Base-by-base conservation (phyloP, 1,140 invertebrate genomes). In the Caenorhabditis inopinata region DNA sequence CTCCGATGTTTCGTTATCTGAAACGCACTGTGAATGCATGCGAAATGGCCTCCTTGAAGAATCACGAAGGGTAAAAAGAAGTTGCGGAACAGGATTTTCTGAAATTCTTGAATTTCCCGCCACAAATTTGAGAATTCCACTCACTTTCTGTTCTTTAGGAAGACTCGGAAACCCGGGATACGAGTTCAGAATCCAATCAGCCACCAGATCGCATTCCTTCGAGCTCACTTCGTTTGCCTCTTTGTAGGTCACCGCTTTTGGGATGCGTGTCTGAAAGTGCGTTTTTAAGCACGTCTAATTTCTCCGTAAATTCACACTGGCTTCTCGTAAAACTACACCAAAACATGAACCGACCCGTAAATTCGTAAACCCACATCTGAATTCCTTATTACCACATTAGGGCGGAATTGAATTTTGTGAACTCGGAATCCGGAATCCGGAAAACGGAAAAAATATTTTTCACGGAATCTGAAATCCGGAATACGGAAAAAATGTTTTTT, bases 31-130 rank as follows among this genome's bases (percentile, higher is more conserved):
- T 79, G 32, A 9, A 35, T 23, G 11, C 25, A 23, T 2, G 51
- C 62, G 18, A 74, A 79, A 46, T 79, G 58, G 1, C 78, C 78
- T 0, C 51, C 58, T 27, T 79, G 51, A 5, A 79, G 49, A 35
- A 79, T 74, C 12, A 79, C 58, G 23, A 74, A 79, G 18, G 78
- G 51, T 1, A 79, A 38, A 38, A 79, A 79, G 25, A 79, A 79
- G 46, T 79, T 79, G 2, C 48, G 16, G 68, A 68, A 79, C 4
- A 79, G 35, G 1, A 79, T 47, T 29, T 35, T 79, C 53, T 75
- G 45, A 47, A 73, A 75, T 7, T 42, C 5, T 42, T 42, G 38
- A 42, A 42, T 42, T 42, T n/a, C 38, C 14, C 14, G 5, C 38
- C 6, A 42, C 4, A 75, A 45, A 45, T 46, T n/a, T 14, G n/a